These are phyloP conservation scores for Sebastes oblongus DNA, from an alignment of 2,797 vertebrate genomes.

Conservation along the genomic window DNA sequence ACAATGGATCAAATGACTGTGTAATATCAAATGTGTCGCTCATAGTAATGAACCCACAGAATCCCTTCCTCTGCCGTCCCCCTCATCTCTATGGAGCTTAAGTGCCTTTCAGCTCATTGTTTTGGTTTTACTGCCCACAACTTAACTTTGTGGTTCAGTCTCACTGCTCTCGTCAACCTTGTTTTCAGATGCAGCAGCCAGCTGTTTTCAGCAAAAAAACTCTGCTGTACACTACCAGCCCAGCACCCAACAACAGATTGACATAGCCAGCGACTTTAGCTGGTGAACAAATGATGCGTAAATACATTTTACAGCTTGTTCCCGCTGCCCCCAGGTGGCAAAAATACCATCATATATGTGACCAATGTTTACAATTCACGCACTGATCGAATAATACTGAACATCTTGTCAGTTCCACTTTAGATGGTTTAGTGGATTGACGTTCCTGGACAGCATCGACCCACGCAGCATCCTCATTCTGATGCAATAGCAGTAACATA, in stretches of 20 bases:
- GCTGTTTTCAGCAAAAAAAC: not conserved
- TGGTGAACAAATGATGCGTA: not conserved
- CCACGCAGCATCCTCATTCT: slow-evolving; percentile 16
- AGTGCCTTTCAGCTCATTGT: no score
- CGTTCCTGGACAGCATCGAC: slow-evolving; percentile 9
- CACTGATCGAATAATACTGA: not conserved
- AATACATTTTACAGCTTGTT: not conserved
- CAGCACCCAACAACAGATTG: not conserved
- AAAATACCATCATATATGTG: not conserved
- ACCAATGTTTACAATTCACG: not conserved
- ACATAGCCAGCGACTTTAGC: no score
- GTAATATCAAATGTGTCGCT: no score
- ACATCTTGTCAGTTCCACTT: not conserved
- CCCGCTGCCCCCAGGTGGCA: no score
- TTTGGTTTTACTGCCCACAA: no score
- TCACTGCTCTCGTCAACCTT: no score
- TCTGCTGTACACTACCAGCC: not conserved
- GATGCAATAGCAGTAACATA: slow-evolving; percentile 37
- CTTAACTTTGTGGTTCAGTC: no score
- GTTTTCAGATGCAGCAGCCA: no score
- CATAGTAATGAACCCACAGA: no score
- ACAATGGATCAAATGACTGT: no score
- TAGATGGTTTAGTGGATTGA: not conserved
- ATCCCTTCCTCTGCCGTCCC: no score
- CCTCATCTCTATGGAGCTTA: no score